Evolutionary conservation across 2,797 vertebrate species (phyloP), one percentile per base, ranked within the genome.

Genomic region (Vultur gryphus): DNA sequence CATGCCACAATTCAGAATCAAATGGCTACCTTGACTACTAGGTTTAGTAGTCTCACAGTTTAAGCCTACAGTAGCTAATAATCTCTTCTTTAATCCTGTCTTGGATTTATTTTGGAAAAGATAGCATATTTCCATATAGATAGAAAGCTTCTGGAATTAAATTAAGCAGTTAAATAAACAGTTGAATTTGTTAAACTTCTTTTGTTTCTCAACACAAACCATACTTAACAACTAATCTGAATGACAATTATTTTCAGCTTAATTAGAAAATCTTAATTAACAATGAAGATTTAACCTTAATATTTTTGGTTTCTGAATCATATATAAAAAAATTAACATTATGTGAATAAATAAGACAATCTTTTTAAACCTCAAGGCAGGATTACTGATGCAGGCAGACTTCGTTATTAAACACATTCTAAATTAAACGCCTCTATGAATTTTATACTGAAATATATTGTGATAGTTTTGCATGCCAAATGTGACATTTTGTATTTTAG

Each of bases 211-310:
- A 98, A 98, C 98, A 98, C 96, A 98, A 98, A 97, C 98, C 99
- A 98, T 99, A 99, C 98, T 99, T 99, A 98, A 98, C 98, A 98
- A 99, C 98, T 99, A 99, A 99, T 99, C 98, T 98, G 98, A 99
- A 98, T 98, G 98, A 99, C 99, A 99, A 99, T 99, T 99, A 99
- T 99, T 99, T 99, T 98, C 98, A 98, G 98, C 99, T 99, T 99
- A 99, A 99, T 99, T 99, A 99, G 98, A 99, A 99, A 99, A 99
- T 99, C 98, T 99, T 99, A 99, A 99, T 99, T 99, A 99, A 99
- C 98, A 99, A 99, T 99, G 98, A 99, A 99, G 99, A 98, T 99
- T 99, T 99, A 99, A 99, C 99, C 99, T 99, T 99, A 98, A 99
- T 99, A 98, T 98, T 99, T 99, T 98, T 98, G 98, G 98, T 98